Evolutionary conservation across 2,113 vertebrate genomes (phyloP).

Genomic region (Callipepla squamata): DNA sequence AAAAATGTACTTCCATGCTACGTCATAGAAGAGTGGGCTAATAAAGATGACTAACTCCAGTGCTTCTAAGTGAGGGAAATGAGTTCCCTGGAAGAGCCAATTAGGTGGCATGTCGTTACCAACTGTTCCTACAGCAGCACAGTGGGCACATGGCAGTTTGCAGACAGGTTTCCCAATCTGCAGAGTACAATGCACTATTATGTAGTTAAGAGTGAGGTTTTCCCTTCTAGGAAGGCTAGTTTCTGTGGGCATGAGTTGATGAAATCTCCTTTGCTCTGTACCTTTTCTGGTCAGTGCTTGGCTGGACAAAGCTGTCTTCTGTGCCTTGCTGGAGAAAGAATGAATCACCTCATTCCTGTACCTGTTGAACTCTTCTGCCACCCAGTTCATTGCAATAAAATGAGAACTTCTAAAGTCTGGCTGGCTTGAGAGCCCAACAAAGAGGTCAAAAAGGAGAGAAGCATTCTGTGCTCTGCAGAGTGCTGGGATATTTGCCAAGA

Average conservation of each 20-base stretch:
- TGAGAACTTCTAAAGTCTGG: not conserved
- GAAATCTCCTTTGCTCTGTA: not conserved
- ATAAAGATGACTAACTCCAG: not conserved
- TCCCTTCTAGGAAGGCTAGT: not conserved
- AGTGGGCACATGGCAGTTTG: not conserved
- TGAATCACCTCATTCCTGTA: not conserved
- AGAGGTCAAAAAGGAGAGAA: slow-evolving; percentile 37
- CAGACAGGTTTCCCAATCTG: not conserved
- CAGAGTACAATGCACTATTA: not conserved
- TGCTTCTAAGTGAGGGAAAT: not conserved
- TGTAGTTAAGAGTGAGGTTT: not conserved
- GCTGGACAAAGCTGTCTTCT: not conserved
- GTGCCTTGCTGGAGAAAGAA: not conserved
- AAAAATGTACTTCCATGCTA: not conserved
- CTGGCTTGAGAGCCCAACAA: not conserved
- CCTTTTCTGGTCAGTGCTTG: not conserved
- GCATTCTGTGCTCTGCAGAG: not conserved
- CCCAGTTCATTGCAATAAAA: not conserved
- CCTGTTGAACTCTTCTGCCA: not conserved
- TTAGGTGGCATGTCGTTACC: not conserved
- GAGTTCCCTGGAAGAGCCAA: not conserved
- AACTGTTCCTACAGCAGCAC: not conserved
- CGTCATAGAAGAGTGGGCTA: not conserved
- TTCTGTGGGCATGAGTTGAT: not conserved
- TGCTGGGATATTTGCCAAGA: slow-evolving; percentile 43